Evolutionary conservation across 2,888 invertebrate species (phyloP).

Genomic region (Bellardia bayeri): DNA sequence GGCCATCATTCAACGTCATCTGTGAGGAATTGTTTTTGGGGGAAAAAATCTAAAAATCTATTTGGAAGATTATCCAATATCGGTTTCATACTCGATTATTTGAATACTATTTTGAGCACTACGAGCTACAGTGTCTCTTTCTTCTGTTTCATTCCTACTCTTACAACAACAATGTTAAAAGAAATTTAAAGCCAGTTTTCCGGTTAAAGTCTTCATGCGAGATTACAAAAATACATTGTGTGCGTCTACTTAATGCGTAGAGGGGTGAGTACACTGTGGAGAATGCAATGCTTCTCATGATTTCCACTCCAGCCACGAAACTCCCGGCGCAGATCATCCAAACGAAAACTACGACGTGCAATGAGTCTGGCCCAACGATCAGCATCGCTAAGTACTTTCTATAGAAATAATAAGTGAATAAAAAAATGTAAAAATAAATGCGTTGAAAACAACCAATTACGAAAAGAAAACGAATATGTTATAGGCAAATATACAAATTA

Average conservation of each 20-base stretch:
- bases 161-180: conserved; percentile 24
- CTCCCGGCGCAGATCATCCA: conserved; percentile 81
- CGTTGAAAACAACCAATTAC: conserved; percentile 63
- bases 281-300: conserved; percentile 83
- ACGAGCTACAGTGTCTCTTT: conserved; percentile 58
- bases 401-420: conserved; percentile 55
- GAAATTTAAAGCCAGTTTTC: conserved; percentile 52
- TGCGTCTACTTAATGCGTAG: conserved; percentile 77
- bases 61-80: conserved; percentile 55
- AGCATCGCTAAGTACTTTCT: conserved; percentile 81
- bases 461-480: conserved; percentile 52
- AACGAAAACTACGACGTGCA: conserved; percentile 80
- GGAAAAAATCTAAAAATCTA: conserved; percentile 10
- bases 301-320: conserved; percentile 84
- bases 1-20: conserved; percentile 42
- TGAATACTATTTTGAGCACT: conserved; percentile 64
- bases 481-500: neutral
- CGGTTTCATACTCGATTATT: conserved; percentile 44
- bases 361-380: conserved; percentile 83
- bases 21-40: neutral
- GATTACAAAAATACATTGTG: neutral
- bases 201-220: conserved; percentile 50
- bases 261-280: conserved; percentile 82
- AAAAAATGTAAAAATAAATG: conserved; percentile 53
- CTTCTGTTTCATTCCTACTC: conserved; percentile 28